phyloP scores from a whole-genome alignment of 2,888 invertebrate genomes.

The Philaethria dido region DNA sequence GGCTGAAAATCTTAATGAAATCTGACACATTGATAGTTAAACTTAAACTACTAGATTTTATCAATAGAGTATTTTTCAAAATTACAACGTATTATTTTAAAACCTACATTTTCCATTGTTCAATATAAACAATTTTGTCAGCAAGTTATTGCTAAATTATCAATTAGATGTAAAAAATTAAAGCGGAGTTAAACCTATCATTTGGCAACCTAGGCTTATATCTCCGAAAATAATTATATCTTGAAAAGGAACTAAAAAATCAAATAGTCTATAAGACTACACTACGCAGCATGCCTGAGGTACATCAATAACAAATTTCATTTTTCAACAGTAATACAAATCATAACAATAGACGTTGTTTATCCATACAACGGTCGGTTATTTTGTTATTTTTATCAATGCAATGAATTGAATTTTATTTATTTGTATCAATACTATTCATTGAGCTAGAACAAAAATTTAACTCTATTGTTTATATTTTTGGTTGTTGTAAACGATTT shows the following conservation, averaged over 20 bases:
- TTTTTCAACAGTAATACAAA: constrained; percentile 34
- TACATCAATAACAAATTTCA: constrained; percentile 37
- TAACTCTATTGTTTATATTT: constrained; percentile 13
- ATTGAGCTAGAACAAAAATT: constrained; percentile 9
- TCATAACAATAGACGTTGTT: constrained; percentile 24
- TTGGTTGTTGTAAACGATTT: neutral
- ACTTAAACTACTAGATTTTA: constrained; percentile 16
- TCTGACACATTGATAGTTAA: neutral
- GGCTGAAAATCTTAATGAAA: neutral
- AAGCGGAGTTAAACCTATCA: neutral
- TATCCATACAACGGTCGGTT: constrained; percentile 24
- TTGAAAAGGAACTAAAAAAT: too few species aligned
- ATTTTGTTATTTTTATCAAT: constrained; percentile 30
- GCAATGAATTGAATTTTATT: constrained; percentile 22
- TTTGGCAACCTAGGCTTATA: too few species aligned
- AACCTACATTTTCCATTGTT: neutral
- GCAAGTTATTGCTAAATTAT: neutral
- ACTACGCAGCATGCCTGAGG: too few species aligned
- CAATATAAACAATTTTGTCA: neutral
- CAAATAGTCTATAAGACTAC: too few species aligned
- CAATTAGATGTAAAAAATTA: neutral
- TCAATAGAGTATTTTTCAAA: neutral
- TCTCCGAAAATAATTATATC: too few species aligned
- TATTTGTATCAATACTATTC: constrained; percentile 16
- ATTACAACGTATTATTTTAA: neutral